Conservation (phyloP, 1,140 invertebrate genomes). For the Euwallacea similis region DNA sequence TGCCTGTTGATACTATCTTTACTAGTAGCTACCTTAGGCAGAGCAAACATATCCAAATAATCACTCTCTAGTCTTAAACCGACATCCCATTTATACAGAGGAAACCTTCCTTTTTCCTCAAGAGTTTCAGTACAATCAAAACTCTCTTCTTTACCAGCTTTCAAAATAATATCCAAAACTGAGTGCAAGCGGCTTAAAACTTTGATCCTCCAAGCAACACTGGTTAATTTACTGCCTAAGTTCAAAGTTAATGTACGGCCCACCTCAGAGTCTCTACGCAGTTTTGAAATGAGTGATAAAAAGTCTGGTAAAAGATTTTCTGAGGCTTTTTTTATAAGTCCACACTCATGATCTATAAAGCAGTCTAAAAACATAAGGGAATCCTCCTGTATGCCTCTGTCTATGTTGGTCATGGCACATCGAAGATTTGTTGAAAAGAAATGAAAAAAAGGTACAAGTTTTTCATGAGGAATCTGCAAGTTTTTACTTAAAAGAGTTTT, state of each 20-base stretch:
- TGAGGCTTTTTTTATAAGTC: conserved; percentile 64
- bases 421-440: conserved; percentile 75
- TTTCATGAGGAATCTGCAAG: conserved; percentile 51
- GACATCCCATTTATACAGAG: conserved; percentile 20
- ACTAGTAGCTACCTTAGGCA: conserved; percentile 11
- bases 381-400: conserved; percentile 76
- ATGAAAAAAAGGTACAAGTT: conserved; percentile 69
- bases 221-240: conserved; percentile 68
- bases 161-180: conserved; percentile 57
- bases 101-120: neutral
- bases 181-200: conserved; percentile 66
- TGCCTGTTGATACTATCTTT: conserved; percentile 52
- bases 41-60: neutral
- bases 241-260: conserved; percentile 66
- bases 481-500: no score
- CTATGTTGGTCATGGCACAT: conserved; percentile 86
- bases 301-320: conserved; percentile 74
- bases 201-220: conserved; percentile 74
- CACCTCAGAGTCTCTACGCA: conserved; percentile 62
- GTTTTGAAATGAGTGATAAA: conserved; percentile 76
- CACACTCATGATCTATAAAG: conserved; percentile 63
- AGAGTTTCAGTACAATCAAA: neutral
- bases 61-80: conserved; percentile 6
- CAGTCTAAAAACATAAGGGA: conserved; percentile 76
- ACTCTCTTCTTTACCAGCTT: neutral